Evolutionary conservation across 1,140 invertebrate species (phyloP).

Genomic region (Lepidotrigona ventralis): DNA sequence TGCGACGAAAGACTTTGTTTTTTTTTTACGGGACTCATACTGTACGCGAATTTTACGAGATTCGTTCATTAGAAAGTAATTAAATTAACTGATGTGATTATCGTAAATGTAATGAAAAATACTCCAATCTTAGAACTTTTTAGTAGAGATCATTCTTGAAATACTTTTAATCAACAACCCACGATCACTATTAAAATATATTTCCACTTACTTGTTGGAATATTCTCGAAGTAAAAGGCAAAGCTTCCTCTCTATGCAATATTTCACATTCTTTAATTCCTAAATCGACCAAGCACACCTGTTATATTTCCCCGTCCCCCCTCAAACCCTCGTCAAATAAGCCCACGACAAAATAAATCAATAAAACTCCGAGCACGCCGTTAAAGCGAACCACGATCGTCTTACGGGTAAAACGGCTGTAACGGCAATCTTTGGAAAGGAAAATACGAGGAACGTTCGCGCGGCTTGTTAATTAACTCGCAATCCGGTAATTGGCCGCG

Average conservation of each 20-base stretch:
- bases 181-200: too few species aligned
- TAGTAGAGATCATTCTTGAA: too few species aligned
- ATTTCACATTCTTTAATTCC: neutral
- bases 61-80: too few species aligned
- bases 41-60: too few species aligned
- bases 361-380: neutral
- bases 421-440: neutral
- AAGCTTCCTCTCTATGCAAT: neutral
- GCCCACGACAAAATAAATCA: neutral
- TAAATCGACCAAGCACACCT: neutral
- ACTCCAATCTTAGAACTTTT: too few species aligned
- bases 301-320: neutral
- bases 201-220: too few species aligned
- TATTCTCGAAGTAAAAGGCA: neutral
- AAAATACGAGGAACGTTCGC: neutral
- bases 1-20: neutral
- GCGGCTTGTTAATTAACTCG: conserved; percentile 43
- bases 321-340: neutral
- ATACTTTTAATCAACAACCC: too few species aligned
- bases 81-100: too few species aligned
- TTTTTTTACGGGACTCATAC: too few species aligned
- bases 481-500: conserved; percentile 35
- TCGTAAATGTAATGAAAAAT: too few species aligned
- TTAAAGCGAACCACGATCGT: neutral
- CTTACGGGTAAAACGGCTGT: neutral